These are phyloP conservation scores for Diglossa brunneiventris DNA, from an alignment of 2,113 vertebrate genomes.

Conservation along the genomic window DNA sequence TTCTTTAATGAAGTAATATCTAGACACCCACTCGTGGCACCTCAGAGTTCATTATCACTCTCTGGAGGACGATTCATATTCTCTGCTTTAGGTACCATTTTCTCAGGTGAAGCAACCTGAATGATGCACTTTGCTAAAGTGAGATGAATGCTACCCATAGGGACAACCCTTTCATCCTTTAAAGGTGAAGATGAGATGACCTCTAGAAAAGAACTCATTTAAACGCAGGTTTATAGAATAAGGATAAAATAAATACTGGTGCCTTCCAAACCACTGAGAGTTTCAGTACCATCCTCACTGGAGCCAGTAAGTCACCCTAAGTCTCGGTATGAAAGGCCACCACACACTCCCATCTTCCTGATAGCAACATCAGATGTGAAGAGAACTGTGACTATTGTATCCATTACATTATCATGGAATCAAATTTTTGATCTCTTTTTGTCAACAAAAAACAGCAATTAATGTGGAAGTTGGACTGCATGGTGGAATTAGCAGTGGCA, in stretches of 20 bases:
- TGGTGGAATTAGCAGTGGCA: neutral
- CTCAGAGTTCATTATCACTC: constrained; percentile 15
- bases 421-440: neutral
- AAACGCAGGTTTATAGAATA: neutral
- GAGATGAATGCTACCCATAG: neutral
- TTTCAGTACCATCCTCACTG: neutral
- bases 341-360: neutral
- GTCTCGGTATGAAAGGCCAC: neutral
- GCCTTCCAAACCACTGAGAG: neutral
- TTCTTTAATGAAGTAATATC: constrained; percentile 19
- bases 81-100: neutral
- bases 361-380: neutral
- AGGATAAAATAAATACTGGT: neutral
- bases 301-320: neutral
- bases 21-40: neutral
- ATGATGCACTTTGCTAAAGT: neutral
- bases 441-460: neutral
- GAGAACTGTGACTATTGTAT: neutral
- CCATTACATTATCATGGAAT: neutral
- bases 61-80: constrained; percentile 10
- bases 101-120: constrained; percentile 7
- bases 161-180: neutral
- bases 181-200: neutral
- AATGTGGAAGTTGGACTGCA: neutral
- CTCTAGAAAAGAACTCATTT: neutral